phyloP scores from a whole-genome alignment of 2,888 invertebrate genomes.

The Julus scanicus region DNA sequence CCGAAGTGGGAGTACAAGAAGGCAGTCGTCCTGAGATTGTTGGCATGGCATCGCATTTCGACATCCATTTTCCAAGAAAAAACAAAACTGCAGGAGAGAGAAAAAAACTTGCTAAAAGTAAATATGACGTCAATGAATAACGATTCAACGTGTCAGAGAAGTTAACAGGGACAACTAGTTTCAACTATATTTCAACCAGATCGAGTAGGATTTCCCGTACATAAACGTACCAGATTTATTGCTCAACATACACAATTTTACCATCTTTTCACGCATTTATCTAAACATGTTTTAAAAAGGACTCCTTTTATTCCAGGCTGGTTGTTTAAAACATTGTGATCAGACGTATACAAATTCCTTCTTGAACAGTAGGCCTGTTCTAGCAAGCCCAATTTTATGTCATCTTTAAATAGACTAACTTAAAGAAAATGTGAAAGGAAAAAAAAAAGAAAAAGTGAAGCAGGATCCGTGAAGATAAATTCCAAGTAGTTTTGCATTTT shows the following conservation, averaged over 20 bases:
- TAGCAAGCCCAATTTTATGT: neutral
- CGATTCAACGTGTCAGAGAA: neutral
- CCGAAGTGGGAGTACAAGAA: neutral
- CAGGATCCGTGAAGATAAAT: constrained; percentile 9
- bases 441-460: neutral
- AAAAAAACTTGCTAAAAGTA: neutral
- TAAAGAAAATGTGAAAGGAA: neutral
- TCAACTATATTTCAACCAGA: neutral
- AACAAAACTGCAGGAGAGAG: neutral
- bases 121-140: constrained; percentile 23
- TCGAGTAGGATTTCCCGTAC: neutral
- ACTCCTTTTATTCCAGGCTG: neutral
- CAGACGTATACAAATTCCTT: neutral
- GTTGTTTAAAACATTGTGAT: neutral
- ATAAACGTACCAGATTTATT: constrained; percentile 31
- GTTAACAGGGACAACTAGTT: neutral
- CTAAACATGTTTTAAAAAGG: neutral
- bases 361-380: neutral
- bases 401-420: neutral
- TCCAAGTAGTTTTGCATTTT: constrained; percentile 35
- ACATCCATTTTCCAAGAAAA: constrained; percentile 24
- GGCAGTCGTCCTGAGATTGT: neutral
- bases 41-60: constrained; percentile 13
- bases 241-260: neutral
- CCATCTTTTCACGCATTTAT: neutral